A percentile compares a stretch with the other conserved stretches of the same genome.
These are phyloP conservation scores for Camptogramma bilineatum DNA, from an alignment of 2,888 invertebrate species.

Conservation along the genomic window DNA sequence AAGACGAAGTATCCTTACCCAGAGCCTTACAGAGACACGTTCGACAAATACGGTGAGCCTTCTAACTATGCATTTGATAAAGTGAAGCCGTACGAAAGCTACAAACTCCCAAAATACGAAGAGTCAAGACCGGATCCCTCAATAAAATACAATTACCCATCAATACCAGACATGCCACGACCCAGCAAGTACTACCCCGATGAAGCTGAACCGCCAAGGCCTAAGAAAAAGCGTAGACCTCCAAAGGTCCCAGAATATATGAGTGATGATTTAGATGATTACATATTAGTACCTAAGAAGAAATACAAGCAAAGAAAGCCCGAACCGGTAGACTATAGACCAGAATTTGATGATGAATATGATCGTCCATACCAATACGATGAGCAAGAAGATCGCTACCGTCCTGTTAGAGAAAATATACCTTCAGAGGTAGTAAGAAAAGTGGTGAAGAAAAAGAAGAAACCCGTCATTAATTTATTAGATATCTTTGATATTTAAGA, in stretches of 20 bases:
- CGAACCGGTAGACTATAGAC: conserved; percentile 64
- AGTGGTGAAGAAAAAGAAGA: conserved; percentile 73
- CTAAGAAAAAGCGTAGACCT: conserved; percentile 71
- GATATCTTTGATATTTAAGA: conserved; percentile 79
- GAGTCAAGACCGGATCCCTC: conserved; percentile 58
- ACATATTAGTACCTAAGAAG: conserved; percentile 75
- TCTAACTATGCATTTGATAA: conserved; percentile 69
- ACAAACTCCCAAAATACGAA: conserved; percentile 64
- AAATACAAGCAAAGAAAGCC: conserved; percentile 68
- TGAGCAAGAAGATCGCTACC: conserved; percentile 63
- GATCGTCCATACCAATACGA: conserved; percentile 64
- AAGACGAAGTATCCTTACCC: conserved; percentile 65
- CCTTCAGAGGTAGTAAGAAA: conserved; percentile 71
- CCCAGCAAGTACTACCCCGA: conserved; percentile 66
- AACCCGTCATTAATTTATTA: conserved; percentile 71
- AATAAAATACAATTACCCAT: conserved; percentile 58
- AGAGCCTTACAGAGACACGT: conserved; percentile 62
- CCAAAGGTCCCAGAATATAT: conserved; percentile 62
- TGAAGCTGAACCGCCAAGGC: conserved; percentile 59
- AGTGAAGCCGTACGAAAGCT: conserved; percentile 60
- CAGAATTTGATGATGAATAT: conserved; percentile 68
- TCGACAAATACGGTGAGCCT: conserved; percentile 67
- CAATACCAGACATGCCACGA: conserved; percentile 60
- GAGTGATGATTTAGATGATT: conserved; percentile 71
- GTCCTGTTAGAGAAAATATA: conserved; percentile 57